phyloP scores from a whole-genome alignment of 2,797 vertebrate genomes.

The Nannoperca australis region DNA sequence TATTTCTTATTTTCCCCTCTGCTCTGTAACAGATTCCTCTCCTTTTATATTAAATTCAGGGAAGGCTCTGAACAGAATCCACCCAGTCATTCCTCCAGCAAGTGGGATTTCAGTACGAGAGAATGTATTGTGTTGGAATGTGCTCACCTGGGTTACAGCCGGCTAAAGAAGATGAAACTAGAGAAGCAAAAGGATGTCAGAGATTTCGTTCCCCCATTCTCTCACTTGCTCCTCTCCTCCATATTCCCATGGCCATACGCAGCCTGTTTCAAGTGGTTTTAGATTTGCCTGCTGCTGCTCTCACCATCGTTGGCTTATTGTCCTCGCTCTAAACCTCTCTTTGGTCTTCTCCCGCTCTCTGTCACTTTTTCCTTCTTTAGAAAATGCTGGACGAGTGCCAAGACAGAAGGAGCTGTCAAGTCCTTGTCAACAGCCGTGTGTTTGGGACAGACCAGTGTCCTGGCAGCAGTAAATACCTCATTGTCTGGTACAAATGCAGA shows the following conservation, averaged over 20 bases:
- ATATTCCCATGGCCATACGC: constrained; percentile 54
- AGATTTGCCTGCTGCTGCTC: constrained; percentile 58
- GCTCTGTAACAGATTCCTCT: background rate
- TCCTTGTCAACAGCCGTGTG: constrained; percentile 91
- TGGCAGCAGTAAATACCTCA: constrained; percentile 90
- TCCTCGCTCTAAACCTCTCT: constrained; percentile 60
- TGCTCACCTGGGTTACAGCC: constrained; percentile 61
- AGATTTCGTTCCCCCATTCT: constrained; percentile 37
- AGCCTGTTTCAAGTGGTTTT: constrained; percentile 78
- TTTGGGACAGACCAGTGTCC: constrained; percentile 92
- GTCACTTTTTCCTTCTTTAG: constrained; percentile 77
- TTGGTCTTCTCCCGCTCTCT: constrained; percentile 54
- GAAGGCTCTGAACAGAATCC: constrained; percentile 24
- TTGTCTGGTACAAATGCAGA: constrained; percentile 93
- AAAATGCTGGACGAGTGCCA: constrained; percentile 95
- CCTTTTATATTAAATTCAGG: constrained; percentile 12
- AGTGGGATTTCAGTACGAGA: constrained; percentile 27
- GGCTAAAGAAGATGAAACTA: constrained; percentile 64
- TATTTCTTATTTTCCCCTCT: background rate
- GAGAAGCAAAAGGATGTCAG: constrained; percentile 52
- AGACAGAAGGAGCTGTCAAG: constrained; percentile 91
- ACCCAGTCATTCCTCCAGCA: constrained; percentile 28
- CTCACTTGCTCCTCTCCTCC: constrained; percentile 43
- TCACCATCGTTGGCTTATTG: constrained; percentile 64
- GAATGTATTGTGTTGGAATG: constrained; percentile 57